These are phyloP conservation scores for Aradus depressus DNA, from an alignment of 2,888 invertebrate species.

Conservation along the genomic window DNA sequence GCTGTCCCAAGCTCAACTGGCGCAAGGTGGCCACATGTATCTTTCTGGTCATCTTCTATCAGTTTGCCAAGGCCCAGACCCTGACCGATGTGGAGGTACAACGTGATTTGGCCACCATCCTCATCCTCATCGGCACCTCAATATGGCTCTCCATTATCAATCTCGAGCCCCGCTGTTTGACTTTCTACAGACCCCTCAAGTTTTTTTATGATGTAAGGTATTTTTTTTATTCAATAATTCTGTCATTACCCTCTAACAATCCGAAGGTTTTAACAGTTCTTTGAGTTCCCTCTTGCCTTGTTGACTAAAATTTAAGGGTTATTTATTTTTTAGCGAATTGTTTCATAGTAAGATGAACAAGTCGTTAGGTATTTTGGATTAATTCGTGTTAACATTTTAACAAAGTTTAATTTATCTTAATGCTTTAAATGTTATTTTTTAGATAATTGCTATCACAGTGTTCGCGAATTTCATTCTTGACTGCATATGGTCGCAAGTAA, in stretches of 20 bases:
- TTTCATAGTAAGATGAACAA: no score
- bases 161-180: constrained; percentile 6
- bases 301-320: no score
- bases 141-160: constrained; percentile 10
- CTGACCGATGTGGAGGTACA: background rate
- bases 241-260: no score
- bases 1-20: constrained; percentile 2
- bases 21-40: background rate
- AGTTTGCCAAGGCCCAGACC: constrained; percentile 4
- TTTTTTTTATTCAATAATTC: background rate
- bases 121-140: background rate
- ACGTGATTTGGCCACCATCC: background rate
- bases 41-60: constrained; percentile 4
- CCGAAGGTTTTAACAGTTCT: no score
- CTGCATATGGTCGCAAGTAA: constrained; percentile 3
- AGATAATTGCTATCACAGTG: constrained; percentile 8
- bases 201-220: constrained; percentile 11
- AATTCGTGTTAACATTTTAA: no score
- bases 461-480: constrained; percentile 9
- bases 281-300: no score
- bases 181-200: background rate
- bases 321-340: no score
- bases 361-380: no score
- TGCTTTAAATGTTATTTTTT: background rate
- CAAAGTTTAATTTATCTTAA: background rate